phyloP scores from a whole-genome alignment of 2,797 vertebrate genomes.

The Brachyalestes nurse region DNA sequence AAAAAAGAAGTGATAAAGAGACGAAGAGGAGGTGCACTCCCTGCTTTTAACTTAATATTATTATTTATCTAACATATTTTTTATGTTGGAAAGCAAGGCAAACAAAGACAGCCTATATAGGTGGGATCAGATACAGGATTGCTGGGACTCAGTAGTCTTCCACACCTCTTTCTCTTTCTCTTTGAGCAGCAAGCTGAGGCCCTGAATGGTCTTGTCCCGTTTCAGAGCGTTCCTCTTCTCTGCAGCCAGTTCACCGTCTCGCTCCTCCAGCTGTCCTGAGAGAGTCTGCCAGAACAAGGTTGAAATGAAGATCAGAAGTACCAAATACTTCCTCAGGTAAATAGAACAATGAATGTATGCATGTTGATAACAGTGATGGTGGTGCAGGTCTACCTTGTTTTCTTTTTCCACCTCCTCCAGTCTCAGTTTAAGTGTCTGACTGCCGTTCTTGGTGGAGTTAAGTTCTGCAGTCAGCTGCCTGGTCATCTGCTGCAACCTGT shows the following conservation, averaged over 20 bases:
- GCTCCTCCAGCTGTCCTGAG: conserved; percentile 83
- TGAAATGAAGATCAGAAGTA: no score
- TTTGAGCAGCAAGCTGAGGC: conserved; percentile 87
- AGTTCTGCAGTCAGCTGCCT: conserved; percentile 75
- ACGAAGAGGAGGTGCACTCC: background rate
- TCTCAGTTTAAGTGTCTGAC: conserved; percentile 68
- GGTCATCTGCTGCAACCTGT: conserved; percentile 69
- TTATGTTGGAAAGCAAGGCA: background rate
- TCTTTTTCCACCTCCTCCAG: conserved; percentile 73
- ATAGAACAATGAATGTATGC: no score
- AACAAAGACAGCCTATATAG: no score
- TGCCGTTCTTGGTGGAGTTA: conserved; percentile 64
- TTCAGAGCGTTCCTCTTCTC: conserved; percentile 94
- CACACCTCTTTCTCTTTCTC: conserved; percentile 91
- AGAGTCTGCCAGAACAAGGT: conserved; percentile 74
- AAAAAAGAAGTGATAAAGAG: no score
- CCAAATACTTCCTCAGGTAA: no score
- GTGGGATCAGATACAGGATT: background rate
- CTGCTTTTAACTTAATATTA: background rate
- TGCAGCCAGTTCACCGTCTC: conserved; percentile 81
- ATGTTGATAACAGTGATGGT: no score
- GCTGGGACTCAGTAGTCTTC: conserved; percentile 43
- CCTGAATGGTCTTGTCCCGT: conserved; percentile 97
- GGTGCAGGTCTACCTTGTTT: conserved; percentile 69
- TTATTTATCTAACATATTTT: background rate